A percentile compares a stretch with the other conserved stretches of the same genome.
phyloP scores from a whole-genome alignment of 2,797 vertebrate genomes.

The Periparus ater region DNA sequence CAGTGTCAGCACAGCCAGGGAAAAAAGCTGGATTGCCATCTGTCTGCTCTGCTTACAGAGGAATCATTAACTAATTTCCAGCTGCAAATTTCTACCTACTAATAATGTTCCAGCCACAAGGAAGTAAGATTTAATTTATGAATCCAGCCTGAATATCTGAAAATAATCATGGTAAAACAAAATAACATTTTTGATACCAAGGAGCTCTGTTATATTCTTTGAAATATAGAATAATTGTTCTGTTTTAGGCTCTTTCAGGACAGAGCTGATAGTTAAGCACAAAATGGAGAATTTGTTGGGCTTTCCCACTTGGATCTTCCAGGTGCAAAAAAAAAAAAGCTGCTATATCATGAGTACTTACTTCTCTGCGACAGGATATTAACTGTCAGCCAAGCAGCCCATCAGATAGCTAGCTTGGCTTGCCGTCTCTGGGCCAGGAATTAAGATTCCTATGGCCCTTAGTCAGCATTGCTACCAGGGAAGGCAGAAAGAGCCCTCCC shows the following conservation, averaged over 20 bases:
- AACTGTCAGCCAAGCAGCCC: slow-evolving; percentile 56
- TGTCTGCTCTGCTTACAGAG: not conserved
- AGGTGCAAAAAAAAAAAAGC: not conserved
- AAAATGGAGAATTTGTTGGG: not conserved
- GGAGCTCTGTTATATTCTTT: not conserved
- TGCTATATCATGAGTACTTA: slow-evolving; percentile 49
- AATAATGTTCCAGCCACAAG: not conserved
- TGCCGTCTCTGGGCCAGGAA: slow-evolving; percentile 47
- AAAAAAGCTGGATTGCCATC: not conserved
- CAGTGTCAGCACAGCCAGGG: not conserved
- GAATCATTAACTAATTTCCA: slow-evolving; percentile 20
- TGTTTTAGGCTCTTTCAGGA: not conserved
- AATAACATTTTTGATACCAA: not conserved
- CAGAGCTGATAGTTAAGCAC: not conserved
- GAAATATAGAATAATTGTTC: not conserved
- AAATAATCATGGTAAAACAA: not conserved
- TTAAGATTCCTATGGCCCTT: slow-evolving; percentile 66
- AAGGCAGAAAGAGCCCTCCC: slow-evolving; percentile 43
- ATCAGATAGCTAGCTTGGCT: slow-evolving; percentile 64
- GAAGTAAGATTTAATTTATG: not conserved
- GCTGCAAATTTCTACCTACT: not conserved
- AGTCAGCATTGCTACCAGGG: slow-evolving; percentile 62
- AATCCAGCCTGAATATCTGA: not conserved
- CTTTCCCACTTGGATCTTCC: not conserved
- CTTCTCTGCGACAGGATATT: slow-evolving; percentile 47